Base-by-base conservation (phyloP, 92 coral and sea anemone species). In the Bergia puertoricense region DNA sequence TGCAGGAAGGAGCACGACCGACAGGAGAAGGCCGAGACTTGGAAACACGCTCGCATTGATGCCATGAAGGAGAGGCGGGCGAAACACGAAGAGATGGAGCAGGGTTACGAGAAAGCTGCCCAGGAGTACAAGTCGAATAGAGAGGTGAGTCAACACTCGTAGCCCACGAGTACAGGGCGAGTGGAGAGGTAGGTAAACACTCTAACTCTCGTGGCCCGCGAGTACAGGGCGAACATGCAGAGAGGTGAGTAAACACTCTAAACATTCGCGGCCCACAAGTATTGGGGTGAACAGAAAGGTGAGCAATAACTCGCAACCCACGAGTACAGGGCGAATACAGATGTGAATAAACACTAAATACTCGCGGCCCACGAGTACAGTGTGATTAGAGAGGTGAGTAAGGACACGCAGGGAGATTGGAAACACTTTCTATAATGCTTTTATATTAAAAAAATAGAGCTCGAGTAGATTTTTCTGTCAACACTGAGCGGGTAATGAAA, bases 1-100 rank as follows among this genome's bases (percentile, higher is more conserved):
- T 85, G 90, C 45, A 79, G 79, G 37, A 92, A 91, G 79, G 99
- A 97, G 62, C 85, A 78, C 37, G 94, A 88, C 38, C 92, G 96
- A 15, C 94, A 94, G 66, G 92, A 91, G 77, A 90, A 97, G 75
- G 98, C 97, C 22, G 96, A 91, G 41, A 86, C 88, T 38, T 95
- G 98, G 99, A 95, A 95, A 81, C 80, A 89, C 78, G 92, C 92
- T 30, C 94, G 99, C 11, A 93, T 95, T 36, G 92, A 92, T 72
- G 96, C 98, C 44, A 92, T 91, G 92, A 95, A 92, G 72, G 93
- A 89, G 40, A 91, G 99, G 39, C 86, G 86, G 44, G 85, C 81
- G 8, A 90, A 95, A 73, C 95, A 95, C 59, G 93, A 93, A 10
- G 94, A 95, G 48, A 94, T 95, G 93, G 99, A 92, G 85, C 91